Conservation (phyloP, 2,797 vertebrate genomes). For the Scomberomorus guttatus region DNA sequence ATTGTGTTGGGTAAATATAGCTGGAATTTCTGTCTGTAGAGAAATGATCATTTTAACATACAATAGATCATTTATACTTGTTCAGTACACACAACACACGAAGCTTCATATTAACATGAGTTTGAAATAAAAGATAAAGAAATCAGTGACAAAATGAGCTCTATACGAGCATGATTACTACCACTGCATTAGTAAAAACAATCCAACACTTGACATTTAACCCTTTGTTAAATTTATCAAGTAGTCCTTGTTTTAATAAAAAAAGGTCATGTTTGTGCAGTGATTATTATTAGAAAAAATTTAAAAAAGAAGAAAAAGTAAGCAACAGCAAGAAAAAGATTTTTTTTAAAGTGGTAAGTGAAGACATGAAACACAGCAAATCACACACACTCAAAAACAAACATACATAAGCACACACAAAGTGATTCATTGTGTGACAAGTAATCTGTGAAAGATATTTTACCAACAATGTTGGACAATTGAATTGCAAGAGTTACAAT, state of each 20-base stretch:
- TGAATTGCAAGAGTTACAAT: not conserved
- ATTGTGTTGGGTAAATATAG: not conserved
- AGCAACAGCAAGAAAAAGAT: conserved; percentile 10
- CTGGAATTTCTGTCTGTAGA: not conserved
- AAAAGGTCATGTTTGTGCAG: not conserved
- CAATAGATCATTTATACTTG: not conserved
- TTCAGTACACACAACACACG: conserved; percentile 11
- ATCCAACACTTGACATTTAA: conserved; percentile 1
- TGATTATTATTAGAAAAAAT: conserved; percentile 22
- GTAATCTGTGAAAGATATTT: not conserved
- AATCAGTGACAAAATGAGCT: conserved; percentile 2
- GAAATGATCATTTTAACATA: not conserved
- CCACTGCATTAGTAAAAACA: conserved; percentile 3
- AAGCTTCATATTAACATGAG: conserved; percentile 13
- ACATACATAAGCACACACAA: conserved; percentile 1
- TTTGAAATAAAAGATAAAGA: conserved; percentile 2
- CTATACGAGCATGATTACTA: not conserved
- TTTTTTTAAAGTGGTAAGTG: not conserved
- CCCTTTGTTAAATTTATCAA: conserved; percentile 11
- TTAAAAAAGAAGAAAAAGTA: conserved; percentile 6
- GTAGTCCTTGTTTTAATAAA: not conserved
- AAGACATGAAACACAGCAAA: conserved; percentile 32
- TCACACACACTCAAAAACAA: conserved; percentile 37
- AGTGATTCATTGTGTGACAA: not conserved
- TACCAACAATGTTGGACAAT: not conserved